These are phyloP conservation scores for Anableps anableps DNA, from an alignment of 2,797 vertebrate genomes.

Conservation along the genomic window DNA sequence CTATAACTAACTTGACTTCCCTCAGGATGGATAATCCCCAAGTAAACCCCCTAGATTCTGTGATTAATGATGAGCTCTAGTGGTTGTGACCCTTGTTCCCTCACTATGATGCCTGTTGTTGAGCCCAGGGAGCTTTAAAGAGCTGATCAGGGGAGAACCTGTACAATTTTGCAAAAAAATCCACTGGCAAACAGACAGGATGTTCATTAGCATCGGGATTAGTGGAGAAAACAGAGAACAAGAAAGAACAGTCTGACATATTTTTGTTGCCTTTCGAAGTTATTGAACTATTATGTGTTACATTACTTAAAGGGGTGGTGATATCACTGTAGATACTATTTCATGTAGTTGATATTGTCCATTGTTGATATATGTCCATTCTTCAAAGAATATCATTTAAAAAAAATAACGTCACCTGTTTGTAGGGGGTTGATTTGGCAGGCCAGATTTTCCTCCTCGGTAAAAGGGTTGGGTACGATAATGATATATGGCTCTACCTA, in stretches of 20 bases:
- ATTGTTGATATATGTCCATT: too few species aligned
- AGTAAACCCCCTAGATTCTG: conserved; percentile 68
- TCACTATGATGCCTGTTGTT: conserved; percentile 63
- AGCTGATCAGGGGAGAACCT: conserved; percentile 62
- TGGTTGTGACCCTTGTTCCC: conserved; percentile 71
- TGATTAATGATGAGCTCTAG: conserved; percentile 79
- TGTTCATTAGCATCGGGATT: conserved; percentile 64
- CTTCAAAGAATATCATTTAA: too few species aligned
- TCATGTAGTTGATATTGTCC: too few species aligned
- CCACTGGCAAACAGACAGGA: conserved; percentile 60
- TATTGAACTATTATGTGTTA: neutral
- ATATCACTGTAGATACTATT: too few species aligned
- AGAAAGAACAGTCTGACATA: neutral
- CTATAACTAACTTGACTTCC: conserved; percentile 54
- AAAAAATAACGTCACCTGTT: too few species aligned
- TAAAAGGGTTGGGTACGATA: too few species aligned
- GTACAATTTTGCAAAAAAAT: conserved; percentile 72
- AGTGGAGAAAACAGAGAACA: conserved; percentile 42
- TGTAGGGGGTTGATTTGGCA: too few species aligned
- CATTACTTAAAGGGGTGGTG: neutral
- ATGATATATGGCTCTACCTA: too few species aligned
- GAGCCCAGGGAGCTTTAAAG: conserved; percentile 58
- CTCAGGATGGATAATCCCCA: conserved; percentile 70
- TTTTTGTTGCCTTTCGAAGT: neutral
- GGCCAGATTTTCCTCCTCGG: too few species aligned